Percentiles rank a stretch among this genome's conserved stretches.
phyloP scores from a whole-genome alignment of 2,797 vertebrate species.

The Menidia menidia region DNA sequence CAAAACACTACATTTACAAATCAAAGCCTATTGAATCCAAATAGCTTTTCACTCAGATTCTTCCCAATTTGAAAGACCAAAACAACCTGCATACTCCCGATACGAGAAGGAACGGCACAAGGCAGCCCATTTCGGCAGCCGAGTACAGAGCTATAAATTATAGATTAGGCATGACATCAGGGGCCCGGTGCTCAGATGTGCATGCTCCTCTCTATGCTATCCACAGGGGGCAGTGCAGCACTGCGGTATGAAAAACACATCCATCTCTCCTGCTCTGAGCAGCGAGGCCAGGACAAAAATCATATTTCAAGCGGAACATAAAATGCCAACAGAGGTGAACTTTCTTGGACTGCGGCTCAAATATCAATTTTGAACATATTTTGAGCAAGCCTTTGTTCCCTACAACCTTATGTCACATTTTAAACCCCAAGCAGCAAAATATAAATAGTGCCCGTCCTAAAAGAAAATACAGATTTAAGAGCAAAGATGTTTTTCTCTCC shows the following conservation, averaged over 20 bases:
- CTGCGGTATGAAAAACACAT: slow-evolving; percentile 5
- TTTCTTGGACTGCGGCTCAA: neutral
- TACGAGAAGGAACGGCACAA: neutral
- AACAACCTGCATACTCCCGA: slow-evolving; percentile 4
- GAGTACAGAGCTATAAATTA: slow-evolving; percentile 73
- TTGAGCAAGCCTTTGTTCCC: neutral
- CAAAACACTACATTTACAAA: neutral
- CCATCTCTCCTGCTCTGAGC: slow-evolving; percentile 8
- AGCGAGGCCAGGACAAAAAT: slow-evolving; percentile 16
- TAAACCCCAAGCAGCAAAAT: neutral
- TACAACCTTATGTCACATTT: neutral
- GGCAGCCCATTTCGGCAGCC: slow-evolving; percentile 49
- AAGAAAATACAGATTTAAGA: too few relatives aligned
- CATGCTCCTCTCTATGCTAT: slow-evolving; percentile 64
- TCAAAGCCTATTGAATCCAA: slow-evolving; percentile 37
- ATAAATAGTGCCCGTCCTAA: neutral
- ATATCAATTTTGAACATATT: neutral
- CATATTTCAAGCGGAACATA: slow-evolving; percentile 1
- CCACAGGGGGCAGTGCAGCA: slow-evolving; percentile 81
- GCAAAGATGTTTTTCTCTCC: too few relatives aligned
- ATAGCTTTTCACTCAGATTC: neutral
- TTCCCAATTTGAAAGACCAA: slow-evolving; percentile 12
- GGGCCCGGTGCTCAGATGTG: slow-evolving; percentile 17
- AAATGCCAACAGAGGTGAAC: neutral
- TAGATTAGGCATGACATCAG: slow-evolving; percentile 71